Evolutionary conservation across 2,888 invertebrate genomes (phyloP), one percentile per base, ranked within the genome.

Genomic region (Yponomeuta sedellus): DNA sequence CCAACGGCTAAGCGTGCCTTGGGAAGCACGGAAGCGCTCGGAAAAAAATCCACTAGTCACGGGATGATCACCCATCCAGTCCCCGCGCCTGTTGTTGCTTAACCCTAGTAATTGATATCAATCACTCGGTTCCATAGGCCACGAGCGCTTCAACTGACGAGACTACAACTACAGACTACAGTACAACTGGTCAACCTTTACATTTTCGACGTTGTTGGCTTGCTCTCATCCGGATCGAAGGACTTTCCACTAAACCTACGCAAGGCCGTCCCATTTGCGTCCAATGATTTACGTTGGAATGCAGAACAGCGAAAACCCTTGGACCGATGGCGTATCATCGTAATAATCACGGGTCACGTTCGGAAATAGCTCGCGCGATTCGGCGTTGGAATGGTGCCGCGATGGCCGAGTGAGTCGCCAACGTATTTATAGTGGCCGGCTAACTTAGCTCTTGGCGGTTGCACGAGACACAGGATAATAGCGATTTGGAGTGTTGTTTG

Each of bases 341-440:
- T 59, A 59, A 59, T 19, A 40, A 64, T 64, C 20, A 19, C 61
- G 34, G 61, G 61, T 61, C 63, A 64, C 63, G 52, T 19, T 22
- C 63, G 11, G 44, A 56, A 64, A 64, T 64, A 64, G 73, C 70
- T 67, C 64, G 66, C 64, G 69, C 57, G 20, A 66, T 66, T 67
- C 39, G 66, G 66, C 44, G 59, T 83, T 82, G 86, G 85, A 86
- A 82, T 80, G 78, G 82, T 86, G 86, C 86, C 86, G 34, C 34
- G 84, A 34, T 16, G 44, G 61, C 78, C 75, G 78, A 80, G 78
- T 84, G 84, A 85, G 79, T 83, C 82, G 83, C 68, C 73, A 68
- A 52, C 67, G 72, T 86, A 86, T 86, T 85, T 81, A 81, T 86
- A 86, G 83, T 34, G n/a, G 57, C 58, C 58, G 64, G 58, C 58